These are phyloP conservation scores for Eulemur rufifrons DNA, from an alignment of 2,113 vertebrate genomes.

Conservation along the genomic window DNA sequence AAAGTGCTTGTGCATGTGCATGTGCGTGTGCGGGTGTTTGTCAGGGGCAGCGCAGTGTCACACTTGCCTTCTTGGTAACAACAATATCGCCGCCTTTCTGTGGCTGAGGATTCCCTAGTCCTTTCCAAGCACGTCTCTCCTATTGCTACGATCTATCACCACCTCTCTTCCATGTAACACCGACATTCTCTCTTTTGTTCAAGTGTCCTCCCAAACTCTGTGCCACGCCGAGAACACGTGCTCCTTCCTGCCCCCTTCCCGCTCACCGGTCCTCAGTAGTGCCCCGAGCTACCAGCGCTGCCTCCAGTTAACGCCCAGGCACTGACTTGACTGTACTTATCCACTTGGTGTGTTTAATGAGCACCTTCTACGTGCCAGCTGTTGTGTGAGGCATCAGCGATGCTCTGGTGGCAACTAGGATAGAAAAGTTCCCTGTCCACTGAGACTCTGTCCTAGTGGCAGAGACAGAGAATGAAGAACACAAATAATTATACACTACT, in stretches of 20 bases:
- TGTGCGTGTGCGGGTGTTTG: not conserved
- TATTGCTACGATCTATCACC: not conserved
- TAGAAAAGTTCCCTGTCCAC: too few relatives aligned
- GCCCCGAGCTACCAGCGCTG: too few relatives aligned
- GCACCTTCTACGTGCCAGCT: not conserved
- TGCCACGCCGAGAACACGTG: accelerated
- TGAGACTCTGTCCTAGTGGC: accelerated
- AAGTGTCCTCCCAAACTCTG: too few relatives aligned
- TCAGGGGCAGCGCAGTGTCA: accelerated
- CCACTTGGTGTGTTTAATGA: accelerated
- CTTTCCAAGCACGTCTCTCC: not conserved
- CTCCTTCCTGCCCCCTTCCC: not conserved
- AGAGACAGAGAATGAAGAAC: not conserved
- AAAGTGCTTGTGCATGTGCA: accelerated
- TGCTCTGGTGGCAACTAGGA: accelerated
- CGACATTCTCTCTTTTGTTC: accelerated
- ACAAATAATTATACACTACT: too few relatives aligned
- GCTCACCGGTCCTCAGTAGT: not conserved
- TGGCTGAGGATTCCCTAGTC: not conserved
- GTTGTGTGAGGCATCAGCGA: accelerated
- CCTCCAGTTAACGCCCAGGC: accelerated
- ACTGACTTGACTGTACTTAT: accelerated
- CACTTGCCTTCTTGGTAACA: accelerated
- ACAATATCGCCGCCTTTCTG: accelerated
- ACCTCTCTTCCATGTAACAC: not conserved